These are phyloP conservation scores for Drosophila triauraria DNA, from an alignment of 1,140 invertebrate genomes.

Conservation along the genomic window DNA sequence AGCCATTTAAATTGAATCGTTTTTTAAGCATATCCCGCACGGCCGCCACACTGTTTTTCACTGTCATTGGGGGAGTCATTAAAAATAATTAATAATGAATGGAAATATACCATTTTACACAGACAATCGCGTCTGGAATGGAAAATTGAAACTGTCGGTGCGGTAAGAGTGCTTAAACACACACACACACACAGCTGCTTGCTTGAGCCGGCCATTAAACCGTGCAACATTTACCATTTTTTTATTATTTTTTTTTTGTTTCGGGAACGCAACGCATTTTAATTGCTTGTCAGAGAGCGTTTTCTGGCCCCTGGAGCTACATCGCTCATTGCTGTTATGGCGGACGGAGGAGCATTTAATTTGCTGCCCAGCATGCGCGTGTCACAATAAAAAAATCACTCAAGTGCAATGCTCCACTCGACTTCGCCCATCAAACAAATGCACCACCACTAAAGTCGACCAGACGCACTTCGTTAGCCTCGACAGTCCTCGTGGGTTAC, in stretches of 20 bases:
- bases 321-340: conserved; percentile 56
- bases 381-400: conserved; percentile 81
- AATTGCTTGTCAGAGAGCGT: conserved; percentile 72
- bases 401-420: conserved; percentile 64
- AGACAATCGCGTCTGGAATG: conserved; percentile 23
- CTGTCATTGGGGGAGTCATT: conserved; percentile 53
- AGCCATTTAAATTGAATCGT: conserved; percentile 42
- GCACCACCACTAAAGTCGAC: conserved; percentile 28
- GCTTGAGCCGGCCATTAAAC: conserved; percentile 70
- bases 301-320: conserved; percentile 21
- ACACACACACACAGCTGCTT: conserved; percentile 22
- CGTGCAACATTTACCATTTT: conserved; percentile 66
- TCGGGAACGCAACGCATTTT: conserved; percentile 66
- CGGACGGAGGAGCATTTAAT: conserved; percentile 65
- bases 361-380: conserved; percentile 73
- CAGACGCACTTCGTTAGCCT: conserved; percentile 67
- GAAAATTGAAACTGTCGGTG: conserved; percentile 61
- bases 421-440: conserved; percentile 21
- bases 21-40: conserved; percentile 16
- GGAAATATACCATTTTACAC: conserved; percentile 72
- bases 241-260: conserved; percentile 32
- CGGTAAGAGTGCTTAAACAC: conserved; percentile 29
- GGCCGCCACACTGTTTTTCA: conserved; percentile 29
- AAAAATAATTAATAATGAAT: conserved; percentile 74
- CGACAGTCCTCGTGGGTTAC: conserved; percentile 41